Conservation (phyloP, 2,888 invertebrate species). For the Limnephilus rhombicus region DNA sequence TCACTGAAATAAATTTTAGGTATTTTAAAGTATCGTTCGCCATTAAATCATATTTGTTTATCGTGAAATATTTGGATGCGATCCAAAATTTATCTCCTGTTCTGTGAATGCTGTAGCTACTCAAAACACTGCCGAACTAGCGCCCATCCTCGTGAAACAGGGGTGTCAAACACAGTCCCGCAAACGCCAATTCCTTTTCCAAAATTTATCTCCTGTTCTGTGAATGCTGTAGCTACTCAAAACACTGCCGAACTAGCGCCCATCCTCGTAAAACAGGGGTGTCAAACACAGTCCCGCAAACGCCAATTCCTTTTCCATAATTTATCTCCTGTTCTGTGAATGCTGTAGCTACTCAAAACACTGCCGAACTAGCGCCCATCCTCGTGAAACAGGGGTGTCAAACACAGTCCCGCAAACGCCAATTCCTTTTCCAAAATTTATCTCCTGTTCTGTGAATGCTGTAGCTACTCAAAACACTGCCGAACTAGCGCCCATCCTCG, state of each 20-base stretch:
- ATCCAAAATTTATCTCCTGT: conserved; percentile 31
- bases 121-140: not conserved
- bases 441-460: conserved; percentile 29
- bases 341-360: not conserved
- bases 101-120: not conserved
- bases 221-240: not conserved
- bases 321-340: conserved; percentile 30
- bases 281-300: too few species aligned
- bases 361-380: not conserved
- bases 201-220: conserved; percentile 30
- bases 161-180: too few species aligned
- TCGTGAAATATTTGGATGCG: conserved; percentile 20
- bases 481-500: not conserved
- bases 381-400: not conserved
- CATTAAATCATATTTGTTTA: conserved; percentile 40
- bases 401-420: too few species aligned
- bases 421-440: conserved; percentile 24
- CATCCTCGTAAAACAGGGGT: not conserved
- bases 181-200: not conserved
- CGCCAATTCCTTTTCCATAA: not conserved
- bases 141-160: not conserved
- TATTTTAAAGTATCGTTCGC: conserved; percentile 28
- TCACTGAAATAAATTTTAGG: conserved; percentile 27
- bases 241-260: not conserved
- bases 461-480: not conserved